Base-by-base conservation (phyloP, 2,888 invertebrate genomes). In the Plebejus anna region DNA sequence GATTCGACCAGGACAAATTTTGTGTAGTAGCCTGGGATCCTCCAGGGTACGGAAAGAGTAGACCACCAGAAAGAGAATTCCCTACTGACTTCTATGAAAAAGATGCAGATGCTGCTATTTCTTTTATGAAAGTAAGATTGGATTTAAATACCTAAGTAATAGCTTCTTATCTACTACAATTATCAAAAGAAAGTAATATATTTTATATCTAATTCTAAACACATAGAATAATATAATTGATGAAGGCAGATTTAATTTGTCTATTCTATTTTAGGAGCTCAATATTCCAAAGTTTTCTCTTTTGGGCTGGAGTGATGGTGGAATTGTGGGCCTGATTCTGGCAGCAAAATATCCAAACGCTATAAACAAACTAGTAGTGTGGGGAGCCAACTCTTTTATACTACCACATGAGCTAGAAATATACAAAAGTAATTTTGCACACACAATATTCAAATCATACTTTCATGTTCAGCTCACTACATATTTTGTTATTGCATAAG, bases 221-320 rank as follows among this genome's bases (percentile, higher is more conserved):
- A 22, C 22, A 22, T 22, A 22, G 22, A 22, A 22, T 22, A 22
- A 22, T 22, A 22, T 22, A 22, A 22, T 22, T 22, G 22, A 22
- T 22, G 22, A 22, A 22, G 42, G 42, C 42, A 42, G 47, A 51
- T 36, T 36, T 70, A 5, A 13, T 51, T 42, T 73, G 11, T 38
- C 38, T 51, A 61, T 75, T 51, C 38, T n/a, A 13, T 75, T 77
- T 75, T 57, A 96, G 95, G 90, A 91, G 71, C 85, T 98, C 9
- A 95, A 96, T 1, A 93, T 96, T 70, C 84, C 94, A 0, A 95
- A 95, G 81, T 97, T 96, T 88, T 97, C 97, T 0, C 83, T 98
- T 11, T 84, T 98, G 77, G 98, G 98, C 0, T 98, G 98, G 97
- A 97, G 97, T 89, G 98, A 98, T 89, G 98, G 98, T 42, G 98